These are phyloP conservation scores for Harpagifer antarcticus DNA, from an alignment of 2,797 vertebrate genomes.

Conservation along the genomic window DNA sequence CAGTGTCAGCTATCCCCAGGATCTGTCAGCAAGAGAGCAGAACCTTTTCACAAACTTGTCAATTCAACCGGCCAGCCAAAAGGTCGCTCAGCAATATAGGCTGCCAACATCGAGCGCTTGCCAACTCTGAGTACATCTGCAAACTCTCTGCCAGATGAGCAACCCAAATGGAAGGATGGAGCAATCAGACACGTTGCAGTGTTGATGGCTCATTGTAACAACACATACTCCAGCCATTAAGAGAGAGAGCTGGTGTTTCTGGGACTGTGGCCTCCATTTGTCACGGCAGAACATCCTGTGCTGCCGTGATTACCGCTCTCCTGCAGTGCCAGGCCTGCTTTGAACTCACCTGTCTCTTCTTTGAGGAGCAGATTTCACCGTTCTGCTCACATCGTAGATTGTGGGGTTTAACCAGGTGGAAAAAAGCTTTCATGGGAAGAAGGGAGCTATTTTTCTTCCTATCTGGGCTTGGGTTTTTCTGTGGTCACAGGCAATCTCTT, in stretches of 20 bases:
- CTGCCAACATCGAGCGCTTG: neutral
- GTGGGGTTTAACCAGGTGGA: constrained; percentile 66
- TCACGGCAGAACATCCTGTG: constrained; percentile 56
- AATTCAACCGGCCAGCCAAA: constrained; percentile 53
- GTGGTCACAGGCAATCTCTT: constrained; percentile 27
- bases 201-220: constrained; percentile 21
- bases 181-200: constrained; percentile 15
- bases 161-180: neutral
- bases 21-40: constrained; percentile 43
- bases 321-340: constrained; percentile 54
- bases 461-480: constrained; percentile 20
- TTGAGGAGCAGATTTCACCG: constrained; percentile 59
- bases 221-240: constrained; percentile 6
- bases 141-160: constrained; percentile 24
- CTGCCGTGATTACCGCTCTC: constrained; percentile 53
- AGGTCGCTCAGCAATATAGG: constrained; percentile 66
- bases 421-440: constrained; percentile 57
- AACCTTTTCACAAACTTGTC: constrained; percentile 70
- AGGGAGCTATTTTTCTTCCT: constrained; percentile 33
- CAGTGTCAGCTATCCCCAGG: constrained; percentile 27
- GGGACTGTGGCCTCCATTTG: constrained; percentile 35
- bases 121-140: constrained; percentile 27
- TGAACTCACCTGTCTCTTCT: constrained; percentile 60
- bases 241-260: constrained; percentile 17
- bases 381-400: constrained; percentile 54